Conservation (phyloP, 2,888 invertebrate genomes). For the Drosophila longiperda region DNA sequence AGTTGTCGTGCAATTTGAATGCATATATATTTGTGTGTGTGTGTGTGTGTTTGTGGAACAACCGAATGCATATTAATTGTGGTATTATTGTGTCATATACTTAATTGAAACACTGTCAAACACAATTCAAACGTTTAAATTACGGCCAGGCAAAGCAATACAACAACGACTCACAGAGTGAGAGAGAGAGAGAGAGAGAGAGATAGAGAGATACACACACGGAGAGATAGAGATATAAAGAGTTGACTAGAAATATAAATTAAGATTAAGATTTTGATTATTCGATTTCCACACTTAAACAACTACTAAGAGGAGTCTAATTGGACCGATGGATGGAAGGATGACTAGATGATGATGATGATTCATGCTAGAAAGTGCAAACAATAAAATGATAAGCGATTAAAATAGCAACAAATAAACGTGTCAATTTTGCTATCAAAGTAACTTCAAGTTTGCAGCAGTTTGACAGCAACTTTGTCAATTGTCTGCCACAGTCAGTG, state of each 20-base stretch:
- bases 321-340: slow-evolving; percentile 1
- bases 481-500: slow-evolving; percentile 44
- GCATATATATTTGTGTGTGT: slow-evolving; percentile 6
- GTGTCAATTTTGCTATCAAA: slow-evolving; percentile 20
- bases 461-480: slow-evolving; percentile 42
- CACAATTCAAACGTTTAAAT: slow-evolving; percentile 76
- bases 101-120: slow-evolving; percentile 65
- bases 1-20: slow-evolving; percentile 54
- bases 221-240: slow-evolving; percentile 14
- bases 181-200: slow-evolving; percentile 25
- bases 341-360: slow-evolving; percentile 7
- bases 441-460: slow-evolving; percentile 8
- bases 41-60: slow-evolving; percentile 8
- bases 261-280: slow-evolving; percentile 12
- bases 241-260: slow-evolving; percentile 35
- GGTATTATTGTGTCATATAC: slow-evolving; percentile 59
- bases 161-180: slow-evolving; percentile 74
- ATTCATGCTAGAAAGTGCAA: slow-evolving; percentile 38
- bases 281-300: slow-evolving; percentile 30
- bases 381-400: slow-evolving; percentile 17
- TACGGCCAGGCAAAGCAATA: slow-evolving; percentile 85
- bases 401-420: slow-evolving; percentile 22
- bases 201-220: slow-evolving; percentile 8
- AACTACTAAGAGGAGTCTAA: slow-evolving; percentile 26
- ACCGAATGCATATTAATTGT: slow-evolving; percentile 29